Evolutionary conservation across 2,888 invertebrate species (phyloP).

Genomic region (Acronicta alni): DNA sequence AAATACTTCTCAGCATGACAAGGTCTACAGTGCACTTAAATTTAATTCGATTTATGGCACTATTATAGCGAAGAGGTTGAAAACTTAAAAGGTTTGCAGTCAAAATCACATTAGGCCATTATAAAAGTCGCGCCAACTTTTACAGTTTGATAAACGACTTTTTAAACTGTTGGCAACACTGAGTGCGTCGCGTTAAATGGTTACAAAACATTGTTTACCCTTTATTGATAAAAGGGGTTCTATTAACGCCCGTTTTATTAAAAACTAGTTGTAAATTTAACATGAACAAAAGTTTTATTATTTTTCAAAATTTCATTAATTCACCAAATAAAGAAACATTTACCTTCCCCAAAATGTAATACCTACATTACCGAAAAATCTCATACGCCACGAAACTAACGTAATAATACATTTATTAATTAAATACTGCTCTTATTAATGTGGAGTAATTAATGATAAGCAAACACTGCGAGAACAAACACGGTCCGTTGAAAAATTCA

Average conservation of each 20-base stretch:
- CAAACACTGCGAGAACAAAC: constrained; percentile 61
- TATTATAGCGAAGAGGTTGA: constrained; percentile 64
- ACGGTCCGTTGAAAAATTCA: constrained; percentile 66
- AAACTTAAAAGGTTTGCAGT: constrained; percentile 79
- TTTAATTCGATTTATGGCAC: constrained; percentile 70
- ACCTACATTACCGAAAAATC: constrained; percentile 46
- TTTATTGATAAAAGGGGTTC: constrained; percentile 27
- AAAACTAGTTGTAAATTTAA: not conserved
- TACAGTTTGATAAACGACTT: constrained; percentile 78
- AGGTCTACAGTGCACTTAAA: constrained; percentile 55
- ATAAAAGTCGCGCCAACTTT: constrained; percentile 74
- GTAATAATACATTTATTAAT: constrained; percentile 23
- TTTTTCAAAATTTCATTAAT: not conserved
- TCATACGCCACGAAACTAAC: constrained; percentile 35
- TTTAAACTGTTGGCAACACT: constrained; percentile 84
- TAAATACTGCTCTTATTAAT: constrained; percentile 45
- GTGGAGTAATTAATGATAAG: constrained; percentile 54
- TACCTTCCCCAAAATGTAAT: constrained; percentile 20
- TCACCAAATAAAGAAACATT: constrained; percentile 33
- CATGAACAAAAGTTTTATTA: not conserved
- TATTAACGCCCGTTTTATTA: not conserved
- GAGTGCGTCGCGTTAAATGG: constrained; percentile 63
- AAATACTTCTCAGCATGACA: constrained; percentile 14
- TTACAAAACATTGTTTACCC: constrained; percentile 50
- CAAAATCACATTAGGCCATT: constrained; percentile 79